These are phyloP conservation scores for Syncerus caffer DNA, from an alignment of 2,797 vertebrate species.

Conservation along the genomic window DNA sequence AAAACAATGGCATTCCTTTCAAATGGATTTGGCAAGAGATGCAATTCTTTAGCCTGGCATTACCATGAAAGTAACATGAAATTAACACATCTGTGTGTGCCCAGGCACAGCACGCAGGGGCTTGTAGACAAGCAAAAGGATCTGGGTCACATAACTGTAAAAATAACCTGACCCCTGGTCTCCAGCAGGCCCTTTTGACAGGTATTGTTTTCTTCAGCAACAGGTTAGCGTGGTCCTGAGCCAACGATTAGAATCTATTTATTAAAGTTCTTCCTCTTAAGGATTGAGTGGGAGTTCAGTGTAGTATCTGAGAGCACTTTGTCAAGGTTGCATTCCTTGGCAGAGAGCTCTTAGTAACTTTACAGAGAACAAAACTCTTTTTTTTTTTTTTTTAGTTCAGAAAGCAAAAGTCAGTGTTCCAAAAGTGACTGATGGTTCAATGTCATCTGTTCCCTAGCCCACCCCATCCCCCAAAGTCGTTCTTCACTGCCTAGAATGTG, in stretches of 20 bases:
- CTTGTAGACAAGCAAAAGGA: background rate
- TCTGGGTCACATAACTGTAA: background rate
- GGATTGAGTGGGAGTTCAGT: constrained; percentile 56
- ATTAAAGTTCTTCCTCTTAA: constrained; percentile 69
- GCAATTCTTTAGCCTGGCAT: constrained; percentile 52
- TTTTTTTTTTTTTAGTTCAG: constrained; percentile 24
- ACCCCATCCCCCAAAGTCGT: background rate
- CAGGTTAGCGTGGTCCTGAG: constrained; percentile 61
- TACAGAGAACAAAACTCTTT: constrained; percentile 66
- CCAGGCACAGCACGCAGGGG: background rate
- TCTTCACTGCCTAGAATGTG: constrained; percentile 66
- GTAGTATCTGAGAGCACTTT: constrained; percentile 75
- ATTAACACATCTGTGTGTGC: constrained; percentile 62
- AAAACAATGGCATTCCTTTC: constrained; percentile 88
- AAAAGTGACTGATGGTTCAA: background rate
- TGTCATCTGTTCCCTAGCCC: background rate
- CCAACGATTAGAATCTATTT: constrained; percentile 55
- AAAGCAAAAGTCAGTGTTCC: constrained; percentile 73
- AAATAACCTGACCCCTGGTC: background rate
- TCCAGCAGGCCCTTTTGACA: constrained; percentile 20
- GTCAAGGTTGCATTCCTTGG: constrained; percentile 79
- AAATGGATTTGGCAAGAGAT: constrained; percentile 79
- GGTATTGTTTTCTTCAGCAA: constrained; percentile 67
- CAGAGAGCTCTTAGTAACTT: constrained; percentile 74
- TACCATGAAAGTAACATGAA: constrained; percentile 74